Evolutionary conservation across 2,888 invertebrate species (phyloP), one percentile per base, ranked within the genome.

Genomic region (Clunio marinus): DNA sequence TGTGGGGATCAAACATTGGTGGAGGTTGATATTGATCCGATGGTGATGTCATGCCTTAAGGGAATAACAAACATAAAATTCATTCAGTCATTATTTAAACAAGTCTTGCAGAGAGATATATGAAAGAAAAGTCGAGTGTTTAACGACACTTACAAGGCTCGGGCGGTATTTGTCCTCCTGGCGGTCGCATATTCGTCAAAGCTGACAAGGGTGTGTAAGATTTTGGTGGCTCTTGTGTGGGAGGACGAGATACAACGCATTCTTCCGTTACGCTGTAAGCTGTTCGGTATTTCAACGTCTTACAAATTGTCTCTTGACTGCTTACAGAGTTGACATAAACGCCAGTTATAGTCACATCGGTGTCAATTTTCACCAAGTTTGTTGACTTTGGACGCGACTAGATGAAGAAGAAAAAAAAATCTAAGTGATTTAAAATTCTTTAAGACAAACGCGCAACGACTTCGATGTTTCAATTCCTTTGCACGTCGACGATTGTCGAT

Each of bases 251-350:
- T 71, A 91, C 87, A 25, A 91, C 87, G 60, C 91, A 89, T 65
- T 92, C 89, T 72, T 91, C 91, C 10, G 92, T 92, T 76, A 91
- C 92, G 65, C 91, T 92, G 60, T 91, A 90, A 72, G 91, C 91
- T 73, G 92, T 92, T 71, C 91, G 85, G 77, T 93, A 92, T 80
- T 92, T 91, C 89, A 92, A 87, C 72, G 88, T 91, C 72, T 90
- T 91, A 77, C 92, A 92, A 76, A 87, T 92, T 28, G 91, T 90
- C 76, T 88, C 90, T 75, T 86, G 86, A 72, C 90, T 91, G 35
- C 86, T 85, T 69, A 86, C 82, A 1, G 86, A 84, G 76, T 87
- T 87, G 63, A 87, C 86, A 77, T 92, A 92, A 69, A 92, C 90
- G 15, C 91, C 91, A 2, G 92, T 92, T 73, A 92, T 91, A 32